Percentiles rank a stretch among this genome's conserved stretches.
These are phyloP conservation scores for Dione vanillae DNA, from an alignment of 2,888 invertebrate species.

Conservation along the genomic window DNA sequence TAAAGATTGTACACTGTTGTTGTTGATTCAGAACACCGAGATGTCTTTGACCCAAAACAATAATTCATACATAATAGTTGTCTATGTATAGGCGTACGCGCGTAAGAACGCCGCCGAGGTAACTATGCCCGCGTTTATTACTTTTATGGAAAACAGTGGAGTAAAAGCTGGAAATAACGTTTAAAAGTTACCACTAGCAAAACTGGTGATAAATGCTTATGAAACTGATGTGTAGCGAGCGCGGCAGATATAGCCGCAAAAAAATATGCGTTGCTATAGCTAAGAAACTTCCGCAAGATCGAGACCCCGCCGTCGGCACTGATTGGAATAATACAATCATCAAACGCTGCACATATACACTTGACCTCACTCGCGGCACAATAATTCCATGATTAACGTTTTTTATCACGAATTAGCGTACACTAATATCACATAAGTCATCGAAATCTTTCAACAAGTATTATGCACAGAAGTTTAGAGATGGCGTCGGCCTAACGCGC, in stretches of 20 bases:
- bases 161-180: slow-evolving; percentile 56
- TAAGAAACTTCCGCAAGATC: slow-evolving; percentile 79
- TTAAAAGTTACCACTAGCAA: slow-evolving; percentile 70
- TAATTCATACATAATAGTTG: slow-evolving; percentile 72
- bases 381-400: slow-evolving; percentile 73
- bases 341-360: slow-evolving; percentile 60
- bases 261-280: slow-evolving; percentile 80
- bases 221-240: slow-evolving; percentile 64
- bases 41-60: slow-evolving; percentile 82
- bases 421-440: slow-evolving; percentile 64
- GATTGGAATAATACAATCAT: slow-evolving; percentile 58
- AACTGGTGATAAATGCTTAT: slow-evolving; percentile 67
- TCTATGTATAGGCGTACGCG: slow-evolving; percentile 69
- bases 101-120: slow-evolving; percentile 72
- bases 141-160: slow-evolving; percentile 46
- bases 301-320: slow-evolving; percentile 65
- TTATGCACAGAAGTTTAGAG: slow-evolving; percentile 80
- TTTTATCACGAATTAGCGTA: slow-evolving; percentile 65
- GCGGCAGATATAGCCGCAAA: slow-evolving; percentile 75
- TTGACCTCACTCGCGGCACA: slow-evolving; percentile 63
- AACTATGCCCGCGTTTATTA: slow-evolving; percentile 59
- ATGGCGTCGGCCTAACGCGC: slow-evolving; percentile 85
- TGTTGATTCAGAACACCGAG: slow-evolving; percentile 65
- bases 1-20: slow-evolving; percentile 66
- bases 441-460: slow-evolving; percentile 65